Evolutionary conservation across 2,888 invertebrate species (phyloP), one percentile per base, ranked within the genome.

Genomic region (Aspidiotus rigidus): DNA sequence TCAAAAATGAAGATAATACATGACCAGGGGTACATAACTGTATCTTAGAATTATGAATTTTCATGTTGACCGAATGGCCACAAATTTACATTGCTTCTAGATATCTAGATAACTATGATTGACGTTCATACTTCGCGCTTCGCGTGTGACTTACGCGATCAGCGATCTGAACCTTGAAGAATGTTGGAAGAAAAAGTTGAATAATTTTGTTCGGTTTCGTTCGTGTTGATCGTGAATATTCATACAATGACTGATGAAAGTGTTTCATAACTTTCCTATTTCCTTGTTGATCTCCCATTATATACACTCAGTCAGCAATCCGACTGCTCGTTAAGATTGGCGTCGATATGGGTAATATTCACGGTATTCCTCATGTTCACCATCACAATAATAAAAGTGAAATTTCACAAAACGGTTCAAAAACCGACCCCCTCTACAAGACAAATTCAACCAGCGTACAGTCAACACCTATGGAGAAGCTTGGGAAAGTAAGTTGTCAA

Each of bases 391-490:
- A 16, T 28, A 59, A 59, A 39, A 59, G 39, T 9, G 17, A 59
- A 28, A 28, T 59, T 1, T 39, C 59, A 10, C 16, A 28, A 28
- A 59, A 39, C 39, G 17, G 39, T 39, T 39, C 59, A 1, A 59
- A 59, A 59, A 28, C 39, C 59, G 59, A 59, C 28, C 59, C 28
- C 28, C 2, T 9, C 2, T 6, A 67, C 57, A 44, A 67, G 15
- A 28, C 64, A 2, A 39, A 13, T 9, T n/a, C 60, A 49, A 59
- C 28, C 10, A 39, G 17, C 10, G 67, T 60, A 60, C 71, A 81
- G 69, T 81, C 89, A 77, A 80, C 87, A 73, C 88, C 90, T 13
- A 81, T 89, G 64, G 89, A 89, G 76, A 88, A 86, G 79, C 80
- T 90, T 63, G 84, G 86, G 72, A 88, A 89, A 83, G 87, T 87